Percentiles rank a stretch among this genome's conserved stretches.
Conservation (phyloP, 2,888 invertebrate genomes). For the Deilephila elpenor region DNA sequence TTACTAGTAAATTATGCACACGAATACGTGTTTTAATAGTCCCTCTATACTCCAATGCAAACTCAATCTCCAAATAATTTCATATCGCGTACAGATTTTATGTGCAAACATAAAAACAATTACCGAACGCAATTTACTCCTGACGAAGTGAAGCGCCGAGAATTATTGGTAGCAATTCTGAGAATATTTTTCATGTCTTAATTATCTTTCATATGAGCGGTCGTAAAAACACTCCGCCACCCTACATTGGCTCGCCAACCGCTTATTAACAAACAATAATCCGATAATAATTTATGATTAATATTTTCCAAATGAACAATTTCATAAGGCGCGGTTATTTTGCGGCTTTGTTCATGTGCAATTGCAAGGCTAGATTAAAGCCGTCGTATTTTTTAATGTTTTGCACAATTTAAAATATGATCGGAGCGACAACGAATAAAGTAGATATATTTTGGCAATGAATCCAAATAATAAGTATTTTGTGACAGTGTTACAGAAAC, state of each 20-base stretch:
- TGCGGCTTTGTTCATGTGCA: background rate
- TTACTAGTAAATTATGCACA: background rate
- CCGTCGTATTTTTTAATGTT: background rate
- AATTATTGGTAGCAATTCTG: constrained; percentile 47
- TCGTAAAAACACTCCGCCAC: constrained; percentile 49
- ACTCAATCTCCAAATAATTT: constrained; percentile 2
- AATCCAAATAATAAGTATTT: too few relatives aligned
- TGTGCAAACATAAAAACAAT: constrained; percentile 34
- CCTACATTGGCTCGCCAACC: constrained; percentile 41
- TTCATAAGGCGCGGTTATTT: constrained; percentile 38
- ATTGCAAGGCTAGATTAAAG: background rate
- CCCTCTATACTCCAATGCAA: background rate
- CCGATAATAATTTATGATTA: constrained; percentile 60
- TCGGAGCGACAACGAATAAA: background rate
- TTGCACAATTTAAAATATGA: background rate
- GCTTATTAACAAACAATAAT: constrained; percentile 68
- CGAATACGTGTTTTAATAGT: too few relatives aligned
- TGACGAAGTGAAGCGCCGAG: constrained; percentile 33
- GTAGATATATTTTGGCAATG: too few relatives aligned
- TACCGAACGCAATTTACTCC: constrained; percentile 37
- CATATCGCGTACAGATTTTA: constrained; percentile 6
- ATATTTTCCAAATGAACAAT: constrained; percentile 55
- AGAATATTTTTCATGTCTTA: constrained; percentile 65
- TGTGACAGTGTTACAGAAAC: too few relatives aligned
- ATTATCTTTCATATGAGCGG: constrained; percentile 53